Percentiles rank a stretch among this genome's conserved stretches.
Conservation (phyloP, 2,113 vertebrate species). For the Dascyllus trimaculatus region DNA sequence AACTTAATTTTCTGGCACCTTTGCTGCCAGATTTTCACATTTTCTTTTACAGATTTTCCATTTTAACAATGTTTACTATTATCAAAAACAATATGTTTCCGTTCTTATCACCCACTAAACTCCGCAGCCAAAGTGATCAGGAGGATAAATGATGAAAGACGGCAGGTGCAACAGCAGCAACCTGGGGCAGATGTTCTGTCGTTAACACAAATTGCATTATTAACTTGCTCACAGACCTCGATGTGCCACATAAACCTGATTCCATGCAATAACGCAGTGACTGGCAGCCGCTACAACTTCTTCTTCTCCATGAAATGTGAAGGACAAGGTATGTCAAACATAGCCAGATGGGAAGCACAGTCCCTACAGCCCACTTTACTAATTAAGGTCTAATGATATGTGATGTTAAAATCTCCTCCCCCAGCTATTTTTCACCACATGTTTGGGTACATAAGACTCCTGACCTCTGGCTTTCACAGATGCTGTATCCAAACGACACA, state of each 20-base stretch:
- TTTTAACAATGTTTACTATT: too few species aligned
- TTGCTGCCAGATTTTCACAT: too few species aligned
- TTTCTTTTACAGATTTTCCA: too few species aligned
- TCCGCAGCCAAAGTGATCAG: constrained; percentile 14
- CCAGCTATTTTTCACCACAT: constrained; percentile 61
- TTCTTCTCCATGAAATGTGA: constrained; percentile 42
- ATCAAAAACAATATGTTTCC: background rate
- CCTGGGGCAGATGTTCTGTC: constrained; percentile 45
- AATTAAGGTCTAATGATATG: constrained; percentile 73
- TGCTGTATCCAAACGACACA: constrained; percentile 51
- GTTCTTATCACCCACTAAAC: background rate
- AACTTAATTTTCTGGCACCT: too few species aligned
- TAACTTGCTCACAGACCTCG: constrained; percentile 4
- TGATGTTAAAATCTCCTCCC: constrained; percentile 50
- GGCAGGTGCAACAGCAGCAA: constrained; percentile 19
- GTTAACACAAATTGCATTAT: constrained; percentile 47
- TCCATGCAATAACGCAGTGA: background rate
- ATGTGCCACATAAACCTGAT: constrained; percentile 15
- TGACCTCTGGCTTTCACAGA: constrained; percentile 73
- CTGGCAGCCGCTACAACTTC: constrained; percentile 13
- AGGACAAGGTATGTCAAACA: constrained; percentile 56
- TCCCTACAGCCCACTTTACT: constrained; percentile 65
- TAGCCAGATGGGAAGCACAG: constrained; percentile 55
- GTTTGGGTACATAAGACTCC: constrained; percentile 52
- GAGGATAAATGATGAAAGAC: constrained; percentile 40